Conservation (phyloP, 2,797 vertebrate genomes). For the Odontamblyopus lacepedii region DNA sequence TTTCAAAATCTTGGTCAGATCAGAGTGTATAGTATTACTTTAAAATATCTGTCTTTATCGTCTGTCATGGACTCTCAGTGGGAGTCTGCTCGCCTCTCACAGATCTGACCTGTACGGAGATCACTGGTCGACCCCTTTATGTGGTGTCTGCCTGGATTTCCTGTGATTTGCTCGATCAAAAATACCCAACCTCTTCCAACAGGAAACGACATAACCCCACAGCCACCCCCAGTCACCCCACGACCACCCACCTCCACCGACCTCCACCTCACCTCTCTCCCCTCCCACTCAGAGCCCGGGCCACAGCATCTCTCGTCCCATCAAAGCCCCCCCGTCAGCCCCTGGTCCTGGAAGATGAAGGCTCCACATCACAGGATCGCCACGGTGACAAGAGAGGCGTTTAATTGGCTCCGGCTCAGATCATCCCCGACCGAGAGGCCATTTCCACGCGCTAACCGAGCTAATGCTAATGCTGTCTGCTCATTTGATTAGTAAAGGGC, state of each 20-base stretch:
- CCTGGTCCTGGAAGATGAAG: not conserved
- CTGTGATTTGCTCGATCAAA: no score
- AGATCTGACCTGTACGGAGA: no score
- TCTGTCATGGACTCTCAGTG: no score
- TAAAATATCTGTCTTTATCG: no score
- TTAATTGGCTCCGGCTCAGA: not conserved
- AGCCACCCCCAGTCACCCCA: no score
- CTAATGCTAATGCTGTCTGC: not conserved
- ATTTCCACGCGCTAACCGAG: not conserved
- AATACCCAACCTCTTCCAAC: no score
- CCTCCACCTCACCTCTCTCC: not conserved
- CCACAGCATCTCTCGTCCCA: not conserved
- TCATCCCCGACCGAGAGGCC: not conserved
- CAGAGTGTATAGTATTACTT: no score
- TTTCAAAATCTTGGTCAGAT: no score
- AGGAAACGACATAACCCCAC: not conserved
- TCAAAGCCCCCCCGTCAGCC: not conserved
- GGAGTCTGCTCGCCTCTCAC: no score
- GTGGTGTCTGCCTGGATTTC: no score
- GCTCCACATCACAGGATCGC: not conserved
- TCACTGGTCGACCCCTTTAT: no score
- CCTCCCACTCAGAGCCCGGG: not conserved
- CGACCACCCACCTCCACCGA: no score
- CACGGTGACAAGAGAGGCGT: not conserved
- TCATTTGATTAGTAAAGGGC: not conserved